Evolutionary conservation across 2,113 vertebrate species (phyloP).

Genomic region (Oxyura jamaicensis): DNA sequence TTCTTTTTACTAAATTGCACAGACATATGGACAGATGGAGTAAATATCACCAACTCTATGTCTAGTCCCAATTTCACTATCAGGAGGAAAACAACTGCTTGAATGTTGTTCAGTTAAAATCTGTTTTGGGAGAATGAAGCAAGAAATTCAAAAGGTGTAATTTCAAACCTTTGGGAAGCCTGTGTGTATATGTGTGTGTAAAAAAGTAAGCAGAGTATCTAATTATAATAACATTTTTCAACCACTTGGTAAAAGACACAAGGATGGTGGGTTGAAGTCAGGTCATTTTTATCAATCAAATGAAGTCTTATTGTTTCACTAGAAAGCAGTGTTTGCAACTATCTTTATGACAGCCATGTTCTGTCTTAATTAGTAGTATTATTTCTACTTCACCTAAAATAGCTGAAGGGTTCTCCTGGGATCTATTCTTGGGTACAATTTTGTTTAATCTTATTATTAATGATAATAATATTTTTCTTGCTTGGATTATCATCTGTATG

Average conservation of each 20-base stretch:
- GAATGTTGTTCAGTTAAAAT: not conserved
- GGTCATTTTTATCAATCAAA: not conserved
- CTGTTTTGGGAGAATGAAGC: not conserved
- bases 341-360: conserved; percentile 50
- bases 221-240: not conserved
- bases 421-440: conserved; percentile 70
- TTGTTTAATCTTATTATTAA: conserved; percentile 83
- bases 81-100: not conserved
- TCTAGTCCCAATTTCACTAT: not conserved
- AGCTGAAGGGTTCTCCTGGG: conserved; percentile 74
- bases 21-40: not conserved
- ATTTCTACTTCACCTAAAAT: conserved; percentile 75
- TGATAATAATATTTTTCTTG: conserved; percentile 75
- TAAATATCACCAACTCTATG: not conserved
- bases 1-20: not conserved
- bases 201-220: not conserved
- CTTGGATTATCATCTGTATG: conserved; percentile 67
- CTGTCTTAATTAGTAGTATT: conserved; percentile 75
- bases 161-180: not conserved
- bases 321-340: conserved; percentile 47
- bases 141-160: not conserved
- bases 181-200: not conserved
- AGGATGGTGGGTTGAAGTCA: not conserved
- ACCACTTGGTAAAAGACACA: not conserved
- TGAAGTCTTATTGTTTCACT: conserved; percentile 2